A percentile compares a stretch with the other conserved stretches of the same genome.
These are phyloP conservation scores for Athripsodes cinereus DNA, from an alignment of 2,888 invertebrate genomes.

Conservation along the genomic window DNA sequence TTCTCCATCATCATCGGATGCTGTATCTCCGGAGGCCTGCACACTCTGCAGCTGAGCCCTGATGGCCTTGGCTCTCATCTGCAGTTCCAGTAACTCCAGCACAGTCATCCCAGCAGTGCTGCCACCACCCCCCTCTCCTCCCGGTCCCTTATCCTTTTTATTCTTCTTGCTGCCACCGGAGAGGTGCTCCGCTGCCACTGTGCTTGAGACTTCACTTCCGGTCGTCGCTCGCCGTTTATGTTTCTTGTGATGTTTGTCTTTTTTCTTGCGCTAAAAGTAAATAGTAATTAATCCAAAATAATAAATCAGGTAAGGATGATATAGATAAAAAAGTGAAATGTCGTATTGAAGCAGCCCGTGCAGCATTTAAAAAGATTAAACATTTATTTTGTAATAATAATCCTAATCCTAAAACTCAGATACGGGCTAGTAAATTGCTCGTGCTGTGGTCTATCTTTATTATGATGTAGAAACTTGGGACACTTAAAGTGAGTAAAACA, in stretches of 20 bases:
- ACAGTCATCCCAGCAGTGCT: constrained; percentile 51
- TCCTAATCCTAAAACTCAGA: no score
- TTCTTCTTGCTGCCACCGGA: neutral
- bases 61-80: constrained; percentile 64
- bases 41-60: constrained; percentile 61
- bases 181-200: neutral
- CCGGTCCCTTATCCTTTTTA: neutral
- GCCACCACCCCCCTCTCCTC: neutral
- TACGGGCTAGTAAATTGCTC: no score
- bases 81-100: constrained; percentile 60
- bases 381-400: no score
- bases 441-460: no score
- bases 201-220: neutral
- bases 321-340: no score
- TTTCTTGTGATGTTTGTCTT: constrained; percentile 3
- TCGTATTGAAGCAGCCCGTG: no score
- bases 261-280: constrained; percentile 6
- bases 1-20: constrained; percentile 1
- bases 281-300: no score
- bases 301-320: no score
- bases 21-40: constrained; percentile 32
- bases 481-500: no score
- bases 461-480: no score
- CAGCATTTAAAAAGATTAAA: no score
- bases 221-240: neutral